Evolutionary conservation across 1,140 invertebrate species (phyloP), one percentile per base, ranked within the genome.

Genomic region (Trachymyrmex cornetzi): DNA sequence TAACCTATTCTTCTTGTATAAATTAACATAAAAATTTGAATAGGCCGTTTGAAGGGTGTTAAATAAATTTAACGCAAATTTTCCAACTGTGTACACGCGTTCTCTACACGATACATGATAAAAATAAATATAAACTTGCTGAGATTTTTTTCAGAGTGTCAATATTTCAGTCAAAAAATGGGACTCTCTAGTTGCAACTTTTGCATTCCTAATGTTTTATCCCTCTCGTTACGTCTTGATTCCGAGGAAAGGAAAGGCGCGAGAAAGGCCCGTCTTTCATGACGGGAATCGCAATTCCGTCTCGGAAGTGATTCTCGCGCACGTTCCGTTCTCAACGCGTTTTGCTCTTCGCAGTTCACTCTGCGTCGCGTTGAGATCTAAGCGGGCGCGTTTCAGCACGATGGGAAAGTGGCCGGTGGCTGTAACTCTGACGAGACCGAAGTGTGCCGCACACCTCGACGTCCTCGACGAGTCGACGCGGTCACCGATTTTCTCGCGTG

Each of bases 401-500:
- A 74, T 63, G 87, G 72, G 87, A 88, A 89, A 88, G 87, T 79
- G 80, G 53, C 27, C 67, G n/a, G 3, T 16, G 55, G 6, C 34
- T n/a, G 24, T 44, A 72, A 30, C 67, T 71, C 63, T 48, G 77
- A 80, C 48, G 48, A 19, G 6, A 12, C 67, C 71, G 7, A 88
- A 88, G 77, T 88, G 72, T 71, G 87, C 77, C 87, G 86, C 77
- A 24, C 30, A 69, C 63, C 55, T 34, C 30, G 30, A 6, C 30
- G 30, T 61, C 63, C 55, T 34, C 30, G 30, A 6, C 30, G 30
- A 34, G 5, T 77, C 80, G 24, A 19, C 19, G 79, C 34, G 77
- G 61, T 85, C 71, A 86, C 53, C 61, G 86, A 87, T 89, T 88
- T 88, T 88, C 69, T 66, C 57, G 63, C 9, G 19, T 61, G 12